Percentiles rank a stretch among this genome's conserved stretches.
Conservation (phyloP, 2,888 invertebrate genomes). For the Candidula unifasciata region DNA sequence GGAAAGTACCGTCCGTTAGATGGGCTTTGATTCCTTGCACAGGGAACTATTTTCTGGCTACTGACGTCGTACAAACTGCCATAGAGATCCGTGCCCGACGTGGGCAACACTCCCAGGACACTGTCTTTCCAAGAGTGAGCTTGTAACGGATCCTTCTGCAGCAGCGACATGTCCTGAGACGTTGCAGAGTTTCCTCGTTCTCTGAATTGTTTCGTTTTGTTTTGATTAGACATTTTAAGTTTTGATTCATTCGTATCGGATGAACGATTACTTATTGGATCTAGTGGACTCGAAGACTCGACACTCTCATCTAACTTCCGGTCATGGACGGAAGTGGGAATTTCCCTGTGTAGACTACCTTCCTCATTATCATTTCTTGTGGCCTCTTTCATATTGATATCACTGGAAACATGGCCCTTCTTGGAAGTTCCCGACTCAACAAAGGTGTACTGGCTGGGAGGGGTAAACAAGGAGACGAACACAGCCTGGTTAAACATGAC, state of each 20-base stretch:
- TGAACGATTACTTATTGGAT: background rate
- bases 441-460: background rate
- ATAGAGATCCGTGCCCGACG: slow-evolving; percentile 10
- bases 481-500: slow-evolving; percentile 53
- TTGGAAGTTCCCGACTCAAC: background rate
- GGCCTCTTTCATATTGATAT: background rate
- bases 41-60: too few species aligned
- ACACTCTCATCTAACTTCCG: too few species aligned
- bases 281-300: background rate
- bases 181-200: too few species aligned
- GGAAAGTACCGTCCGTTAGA: background rate
- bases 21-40: background rate
- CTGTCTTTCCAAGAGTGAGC: background rate
- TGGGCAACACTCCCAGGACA: background rate
- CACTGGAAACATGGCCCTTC: background rate
- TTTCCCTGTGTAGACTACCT: background rate
- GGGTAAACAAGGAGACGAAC: slow-evolving; percentile 24
- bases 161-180: too few species aligned
- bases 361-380: background rate
- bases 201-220: background rate
- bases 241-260: background rate
- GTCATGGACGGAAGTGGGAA: background rate
- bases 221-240: background rate
- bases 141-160: too few species aligned
- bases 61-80: slow-evolving; percentile 19